Evolutionary conservation across 2,113 vertebrate genomes (phyloP).

Genomic region (Puntigrus tetrazona): DNA sequence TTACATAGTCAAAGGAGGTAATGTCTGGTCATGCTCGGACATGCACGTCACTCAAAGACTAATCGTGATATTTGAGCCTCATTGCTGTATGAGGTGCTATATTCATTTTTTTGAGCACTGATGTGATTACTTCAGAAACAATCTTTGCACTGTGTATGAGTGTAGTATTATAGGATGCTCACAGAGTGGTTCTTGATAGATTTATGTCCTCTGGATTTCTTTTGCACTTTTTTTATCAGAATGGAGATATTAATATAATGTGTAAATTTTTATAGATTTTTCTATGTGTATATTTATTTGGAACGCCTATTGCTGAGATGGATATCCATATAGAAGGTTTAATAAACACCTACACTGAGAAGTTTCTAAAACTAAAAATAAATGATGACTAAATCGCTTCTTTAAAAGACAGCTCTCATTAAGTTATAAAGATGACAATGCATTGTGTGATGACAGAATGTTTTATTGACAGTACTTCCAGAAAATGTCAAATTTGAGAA

Average conservation of each 20-base stretch:
- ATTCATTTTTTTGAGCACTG: background rate
- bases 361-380: background rate
- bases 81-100: background rate
- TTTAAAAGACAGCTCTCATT: background rate
- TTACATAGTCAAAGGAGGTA: background rate
- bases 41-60: background rate
- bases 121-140: background rate
- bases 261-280: constrained; percentile 18
- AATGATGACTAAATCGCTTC: background rate
- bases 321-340: background rate
- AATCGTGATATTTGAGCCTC: background rate
- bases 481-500: constrained; percentile 23
- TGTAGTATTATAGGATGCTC: constrained; percentile 20
- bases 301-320: background rate
- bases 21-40: background rate
- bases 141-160: constrained; percentile 29
- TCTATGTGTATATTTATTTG: constrained; percentile 10
- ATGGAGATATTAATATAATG: constrained; percentile 9
- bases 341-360: background rate
- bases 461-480: constrained; percentile 8
- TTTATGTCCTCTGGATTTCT: background rate
- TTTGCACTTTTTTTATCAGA: constrained; percentile 15
- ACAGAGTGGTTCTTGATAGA: background rate
- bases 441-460: background rate
- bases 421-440: background rate